Conservation (phyloP, 2,113 vertebrate species). For the Erythrolamprus reginae region DNA sequence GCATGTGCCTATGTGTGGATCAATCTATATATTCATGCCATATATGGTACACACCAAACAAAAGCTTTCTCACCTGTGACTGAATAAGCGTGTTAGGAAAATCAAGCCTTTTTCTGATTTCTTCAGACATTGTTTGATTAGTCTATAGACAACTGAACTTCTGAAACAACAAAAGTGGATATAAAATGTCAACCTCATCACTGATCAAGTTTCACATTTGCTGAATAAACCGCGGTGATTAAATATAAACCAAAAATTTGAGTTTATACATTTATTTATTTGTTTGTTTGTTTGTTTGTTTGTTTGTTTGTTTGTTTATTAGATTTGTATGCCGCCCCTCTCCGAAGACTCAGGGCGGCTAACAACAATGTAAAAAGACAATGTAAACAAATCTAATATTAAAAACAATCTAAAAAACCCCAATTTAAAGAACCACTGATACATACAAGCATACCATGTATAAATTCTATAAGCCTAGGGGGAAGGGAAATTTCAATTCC, state of each 20-base stretch:
- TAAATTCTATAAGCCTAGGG: too few species aligned
- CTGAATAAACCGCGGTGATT: neutral
- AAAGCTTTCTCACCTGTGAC: conserved; percentile 79
- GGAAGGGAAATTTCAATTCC: too few species aligned
- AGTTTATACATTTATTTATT: neutral
- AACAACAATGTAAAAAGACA: too few species aligned
- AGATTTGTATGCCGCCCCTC: too few species aligned
- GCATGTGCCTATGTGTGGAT: neutral
- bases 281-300: too few species aligned
- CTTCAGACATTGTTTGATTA: conserved; percentile 72
- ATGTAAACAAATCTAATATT: too few species aligned
- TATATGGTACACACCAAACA: conserved; percentile 3
- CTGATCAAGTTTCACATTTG: neutral
- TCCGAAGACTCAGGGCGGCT: too few species aligned
- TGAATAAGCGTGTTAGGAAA: conserved; percentile 87
- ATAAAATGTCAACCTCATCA: conserved; percentile 6
- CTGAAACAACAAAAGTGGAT: conserved; percentile 41
- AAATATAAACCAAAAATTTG: neutral
- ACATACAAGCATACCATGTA: too few species aligned
- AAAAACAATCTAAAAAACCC: too few species aligned
- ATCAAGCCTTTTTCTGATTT: conserved; percentile 82
- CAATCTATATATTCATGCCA: neutral
- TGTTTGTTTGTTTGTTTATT: too few species aligned
- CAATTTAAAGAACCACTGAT: too few species aligned
- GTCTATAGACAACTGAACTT: conserved; percentile 23